Conservation (phyloP, 2,888 invertebrate species). For the Tortricodes alternella region DNA sequence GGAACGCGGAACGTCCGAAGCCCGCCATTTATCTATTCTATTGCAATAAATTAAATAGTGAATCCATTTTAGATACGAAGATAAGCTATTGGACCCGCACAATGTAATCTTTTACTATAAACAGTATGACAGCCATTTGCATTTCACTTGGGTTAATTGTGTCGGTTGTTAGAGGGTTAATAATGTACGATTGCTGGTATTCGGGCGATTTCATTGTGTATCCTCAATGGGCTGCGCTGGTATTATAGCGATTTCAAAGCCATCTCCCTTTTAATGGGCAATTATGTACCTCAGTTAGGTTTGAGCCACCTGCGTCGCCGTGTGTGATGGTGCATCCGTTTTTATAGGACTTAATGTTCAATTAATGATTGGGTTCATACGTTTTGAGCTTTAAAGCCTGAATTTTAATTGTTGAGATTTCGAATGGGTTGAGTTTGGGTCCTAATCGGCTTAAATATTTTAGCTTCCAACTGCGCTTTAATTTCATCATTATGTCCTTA, state of each 20-base stretch:
- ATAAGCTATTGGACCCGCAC: slow-evolving; percentile 71
- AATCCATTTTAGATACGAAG: slow-evolving; percentile 71
- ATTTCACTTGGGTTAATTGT: slow-evolving; percentile 77
- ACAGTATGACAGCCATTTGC: slow-evolving; percentile 75
- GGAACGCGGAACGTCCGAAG: slow-evolving; percentile 75
- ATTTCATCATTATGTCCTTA: too few relatives aligned
- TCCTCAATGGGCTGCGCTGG: slow-evolving; percentile 56
- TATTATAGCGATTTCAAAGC: slow-evolving; percentile 61
- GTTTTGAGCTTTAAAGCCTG: slow-evolving; percentile 4
- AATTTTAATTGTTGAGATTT: slow-evolving; percentile 12
- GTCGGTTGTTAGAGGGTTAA: slow-evolving; percentile 56
- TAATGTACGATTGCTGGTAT: slow-evolving; percentile 71
- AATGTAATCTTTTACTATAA: slow-evolving; percentile 82
- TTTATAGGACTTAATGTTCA: slow-evolving; percentile 43
- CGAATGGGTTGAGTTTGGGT: too few relatives aligned
- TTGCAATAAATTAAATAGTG: slow-evolving; percentile 78
- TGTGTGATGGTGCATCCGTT: slow-evolving; percentile 36
- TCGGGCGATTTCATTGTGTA: slow-evolving; percentile 74
- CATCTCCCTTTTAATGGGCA: slow-evolving; percentile 67
- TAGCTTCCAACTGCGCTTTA: neutral
- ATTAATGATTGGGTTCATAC: slow-evolving; percentile 34
- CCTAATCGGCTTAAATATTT: slow-evolving; percentile 5
- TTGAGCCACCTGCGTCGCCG: slow-evolving; percentile 52
- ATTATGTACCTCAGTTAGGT: slow-evolving; percentile 54
- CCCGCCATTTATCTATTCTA: slow-evolving; percentile 75